Evolutionary conservation across 2,797 vertebrate species (phyloP).

Genomic region (Thripadectes ignobilis): DNA sequence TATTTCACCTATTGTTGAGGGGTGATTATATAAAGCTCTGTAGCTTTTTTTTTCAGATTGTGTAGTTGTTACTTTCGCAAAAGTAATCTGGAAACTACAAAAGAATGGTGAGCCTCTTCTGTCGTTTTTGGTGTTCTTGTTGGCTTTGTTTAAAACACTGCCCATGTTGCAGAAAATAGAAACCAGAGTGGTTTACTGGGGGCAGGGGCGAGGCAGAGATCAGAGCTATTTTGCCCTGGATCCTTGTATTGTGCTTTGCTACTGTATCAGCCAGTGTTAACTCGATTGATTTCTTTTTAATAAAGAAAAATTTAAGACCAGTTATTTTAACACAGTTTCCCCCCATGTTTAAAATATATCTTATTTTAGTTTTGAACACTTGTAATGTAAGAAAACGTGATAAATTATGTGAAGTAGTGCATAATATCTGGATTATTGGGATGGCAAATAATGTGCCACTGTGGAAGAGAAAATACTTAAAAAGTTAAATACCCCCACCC

Average conservation of each 20-base stretch:
- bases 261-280: not conserved
- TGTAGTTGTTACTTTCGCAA: not conserved
- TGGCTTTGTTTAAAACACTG: not conserved
- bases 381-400: not conserved
- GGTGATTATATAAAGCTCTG: not conserved
- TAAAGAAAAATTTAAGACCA: not conserved
- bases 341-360: not conserved
- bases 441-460: not conserved
- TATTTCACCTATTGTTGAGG: not conserved
- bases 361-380: not conserved
- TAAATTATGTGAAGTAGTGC: not conserved
- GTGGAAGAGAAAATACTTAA: not conserved
- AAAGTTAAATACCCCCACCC: not conserved
- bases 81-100: not conserved
- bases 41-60: not conserved
- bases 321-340: not conserved
- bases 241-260: not conserved
- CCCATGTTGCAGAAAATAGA: not conserved
- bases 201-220: accelerated
- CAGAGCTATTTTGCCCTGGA: not conserved
- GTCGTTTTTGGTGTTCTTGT: not conserved
- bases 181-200: not conserved
- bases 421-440: not conserved
- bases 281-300: not conserved
- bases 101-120: not conserved